A percentile compares a stretch with the other conserved stretches of the same genome.
phyloP scores from a whole-genome alignment of 35 echinoderm and acorn worm genomes.

The Apostichopus californicus region DNA sequence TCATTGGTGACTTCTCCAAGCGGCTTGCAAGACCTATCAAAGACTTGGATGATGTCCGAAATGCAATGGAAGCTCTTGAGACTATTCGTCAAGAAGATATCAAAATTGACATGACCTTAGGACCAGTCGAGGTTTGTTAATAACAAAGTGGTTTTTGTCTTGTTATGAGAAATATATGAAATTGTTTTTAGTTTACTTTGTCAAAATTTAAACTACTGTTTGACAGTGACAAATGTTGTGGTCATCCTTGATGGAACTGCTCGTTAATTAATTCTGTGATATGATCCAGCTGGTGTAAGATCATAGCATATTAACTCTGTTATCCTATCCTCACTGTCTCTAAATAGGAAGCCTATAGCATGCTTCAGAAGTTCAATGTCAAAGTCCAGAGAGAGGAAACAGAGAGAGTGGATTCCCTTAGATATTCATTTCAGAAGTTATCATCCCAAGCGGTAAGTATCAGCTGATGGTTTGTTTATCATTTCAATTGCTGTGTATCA shows the following conservation, averaged over 20 bases:
- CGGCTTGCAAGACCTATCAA: conserved; percentile 78
- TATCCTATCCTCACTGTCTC: not conserved
- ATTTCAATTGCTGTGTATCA: not conserved
- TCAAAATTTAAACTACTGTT: not conserved
- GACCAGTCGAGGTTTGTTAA: conserved; percentile 85
- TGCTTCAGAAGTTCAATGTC: conserved; percentile 98
- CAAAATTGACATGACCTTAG: conserved; percentile 97
- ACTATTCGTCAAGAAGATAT: conserved; percentile 89
- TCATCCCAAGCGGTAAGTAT: conserved; percentile 82
- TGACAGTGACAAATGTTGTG: not conserved
- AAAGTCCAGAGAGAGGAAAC: conserved; percentile 82
- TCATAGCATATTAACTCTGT: not conserved
- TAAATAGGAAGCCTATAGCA: conserved; percentile 85
- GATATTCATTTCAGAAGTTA: conserved; percentile 97
- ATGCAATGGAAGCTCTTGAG: conserved; percentile 86
- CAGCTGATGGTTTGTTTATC: not conserved
- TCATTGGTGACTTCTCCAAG: conserved; percentile 87
- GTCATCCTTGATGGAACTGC: too few relatives aligned
- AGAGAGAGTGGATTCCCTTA: conserved; percentile 84
- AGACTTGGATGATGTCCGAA: conserved; percentile 93
- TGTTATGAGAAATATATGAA: not conserved
- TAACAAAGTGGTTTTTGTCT: not conserved
- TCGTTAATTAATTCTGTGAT: too few relatives aligned
- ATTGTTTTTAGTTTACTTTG: not conserved
- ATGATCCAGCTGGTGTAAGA: too few relatives aligned